A percentile compares a stretch with the other conserved stretches of the same genome.
phyloP scores from a whole-genome alignment of 2,113 vertebrate species.

The Dendrocopos noguchii region DNA sequence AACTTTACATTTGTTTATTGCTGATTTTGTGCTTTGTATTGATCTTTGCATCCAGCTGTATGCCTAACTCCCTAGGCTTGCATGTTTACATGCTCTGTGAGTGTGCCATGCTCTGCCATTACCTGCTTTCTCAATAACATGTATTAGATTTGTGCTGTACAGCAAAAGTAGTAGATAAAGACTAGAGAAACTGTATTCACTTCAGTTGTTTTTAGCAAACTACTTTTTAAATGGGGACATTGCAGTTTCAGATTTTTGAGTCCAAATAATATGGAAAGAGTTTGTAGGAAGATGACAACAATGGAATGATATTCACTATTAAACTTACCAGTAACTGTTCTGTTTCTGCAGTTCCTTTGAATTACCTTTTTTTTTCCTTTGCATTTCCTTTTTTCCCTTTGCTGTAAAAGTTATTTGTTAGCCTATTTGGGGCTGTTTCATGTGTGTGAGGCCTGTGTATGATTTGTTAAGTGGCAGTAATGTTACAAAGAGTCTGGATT shows the following conservation, averaged over 20 bases:
- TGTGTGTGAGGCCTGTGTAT: background rate
- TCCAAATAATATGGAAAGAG: background rate
- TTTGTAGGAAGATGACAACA: background rate
- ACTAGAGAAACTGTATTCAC: background rate
- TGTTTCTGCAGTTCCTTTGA: background rate
- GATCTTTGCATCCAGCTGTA: background rate
- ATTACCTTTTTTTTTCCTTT: background rate
- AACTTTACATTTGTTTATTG: background rate
- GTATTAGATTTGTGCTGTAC: background rate
- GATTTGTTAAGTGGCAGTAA: constrained; percentile 42
- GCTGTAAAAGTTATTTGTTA: background rate
- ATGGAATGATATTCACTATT: background rate
- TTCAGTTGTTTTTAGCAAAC: background rate
- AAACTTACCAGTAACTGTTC: background rate
- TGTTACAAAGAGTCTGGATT: constrained; percentile 43
- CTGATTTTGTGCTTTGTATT: background rate
- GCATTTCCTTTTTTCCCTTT: background rate
- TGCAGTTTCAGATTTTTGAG: background rate
- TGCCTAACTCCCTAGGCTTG: background rate
- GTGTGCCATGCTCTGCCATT: background rate
- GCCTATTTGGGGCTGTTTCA: background rate
- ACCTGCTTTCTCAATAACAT: background rate
- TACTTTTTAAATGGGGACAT: background rate
- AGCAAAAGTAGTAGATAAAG: background rate
- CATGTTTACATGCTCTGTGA: background rate